phyloP scores from a whole-genome alignment of 2,113 vertebrate genomes.

The Lucifuga dentata region DNA sequence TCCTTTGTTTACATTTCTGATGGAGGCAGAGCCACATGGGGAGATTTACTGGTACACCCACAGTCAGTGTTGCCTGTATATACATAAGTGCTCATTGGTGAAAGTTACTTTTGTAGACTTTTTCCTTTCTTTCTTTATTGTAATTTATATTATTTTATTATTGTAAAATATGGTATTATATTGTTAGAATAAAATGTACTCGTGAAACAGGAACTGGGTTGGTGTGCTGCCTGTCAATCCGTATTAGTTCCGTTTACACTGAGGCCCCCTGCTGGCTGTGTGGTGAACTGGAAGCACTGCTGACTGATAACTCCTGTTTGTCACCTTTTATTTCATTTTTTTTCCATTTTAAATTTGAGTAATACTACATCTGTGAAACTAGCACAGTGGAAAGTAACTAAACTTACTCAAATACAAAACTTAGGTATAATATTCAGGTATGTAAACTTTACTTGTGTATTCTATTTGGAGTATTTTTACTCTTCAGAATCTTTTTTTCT shows the following conservation, averaged over 20 bases:
- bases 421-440: too few relatives aligned
- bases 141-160: slow-evolving; percentile 75
- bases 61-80: slow-evolving; percentile 74
- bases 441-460: too few relatives aligned
- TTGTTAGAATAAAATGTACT: slow-evolving; percentile 72
- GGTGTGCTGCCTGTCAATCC: neutral
- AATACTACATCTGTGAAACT: too few relatives aligned
- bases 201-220: slow-evolving; percentile 29
- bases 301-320: neutral
- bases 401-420: too few relatives aligned
- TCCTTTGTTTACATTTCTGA: slow-evolving; percentile 72
- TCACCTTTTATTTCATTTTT: neutral
- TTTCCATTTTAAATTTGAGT: neutral
- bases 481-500: too few relatives aligned
- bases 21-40: slow-evolving; percentile 37
- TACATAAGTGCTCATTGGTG: slow-evolving; percentile 40
- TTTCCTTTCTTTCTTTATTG: slow-evolving; percentile 56
- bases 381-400: too few relatives aligned
- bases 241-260: neutral
- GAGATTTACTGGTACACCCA: slow-evolving; percentile 50
- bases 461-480: too few relatives aligned
- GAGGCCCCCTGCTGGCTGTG: slow-evolving; percentile 47
- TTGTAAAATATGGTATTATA: slow-evolving; percentile 64
- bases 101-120: slow-evolving; percentile 26
- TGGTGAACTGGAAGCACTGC: neutral